Percentiles rank a stretch among this genome's conserved stretches.
Evolutionary conservation across 2,113 vertebrate genomes (phyloP).

Genomic region (Cyrtonyx montezumae): DNA sequence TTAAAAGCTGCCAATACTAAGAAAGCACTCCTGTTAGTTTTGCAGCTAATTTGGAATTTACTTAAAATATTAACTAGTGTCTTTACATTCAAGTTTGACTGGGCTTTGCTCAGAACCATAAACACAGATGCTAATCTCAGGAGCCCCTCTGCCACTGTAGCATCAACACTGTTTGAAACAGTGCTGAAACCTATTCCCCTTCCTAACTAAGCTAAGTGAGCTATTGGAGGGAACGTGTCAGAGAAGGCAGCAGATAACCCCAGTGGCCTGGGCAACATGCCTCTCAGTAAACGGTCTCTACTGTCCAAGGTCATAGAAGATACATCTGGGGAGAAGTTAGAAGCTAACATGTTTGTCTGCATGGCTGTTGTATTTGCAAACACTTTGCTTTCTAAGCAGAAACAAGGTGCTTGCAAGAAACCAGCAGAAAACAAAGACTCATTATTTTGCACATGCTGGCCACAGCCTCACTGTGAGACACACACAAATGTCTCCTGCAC

Average conservation of each 20-base stretch:
- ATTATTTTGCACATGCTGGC: neutral
- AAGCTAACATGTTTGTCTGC: neutral
- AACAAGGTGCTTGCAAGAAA: neutral
- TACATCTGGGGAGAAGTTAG: neutral
- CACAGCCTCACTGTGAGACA: neutral
- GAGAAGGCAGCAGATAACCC: neutral
- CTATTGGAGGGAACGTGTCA: neutral
- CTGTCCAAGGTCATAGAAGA: neutral
- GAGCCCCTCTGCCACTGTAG: neutral
- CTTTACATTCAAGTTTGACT: constrained; percentile 42
- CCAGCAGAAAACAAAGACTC: neutral
- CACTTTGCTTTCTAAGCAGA: neutral
- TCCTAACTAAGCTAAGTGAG: neutral
- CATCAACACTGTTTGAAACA: neutral
- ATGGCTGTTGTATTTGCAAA: neutral
- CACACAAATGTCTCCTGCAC: accelerated
- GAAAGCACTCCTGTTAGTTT: neutral
- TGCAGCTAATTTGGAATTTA: neutral
- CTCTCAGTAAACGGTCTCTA: neutral
- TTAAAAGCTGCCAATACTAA: neutral
- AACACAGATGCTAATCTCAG: neutral
- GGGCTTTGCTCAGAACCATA: constrained; percentile 27
- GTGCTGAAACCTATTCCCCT: neutral
- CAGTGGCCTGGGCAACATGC: neutral
- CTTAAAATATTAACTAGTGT: constrained; percentile 48